Base-by-base conservation (phyloP, 2,797 vertebrate species). In the Alosa sapidissima region DNA sequence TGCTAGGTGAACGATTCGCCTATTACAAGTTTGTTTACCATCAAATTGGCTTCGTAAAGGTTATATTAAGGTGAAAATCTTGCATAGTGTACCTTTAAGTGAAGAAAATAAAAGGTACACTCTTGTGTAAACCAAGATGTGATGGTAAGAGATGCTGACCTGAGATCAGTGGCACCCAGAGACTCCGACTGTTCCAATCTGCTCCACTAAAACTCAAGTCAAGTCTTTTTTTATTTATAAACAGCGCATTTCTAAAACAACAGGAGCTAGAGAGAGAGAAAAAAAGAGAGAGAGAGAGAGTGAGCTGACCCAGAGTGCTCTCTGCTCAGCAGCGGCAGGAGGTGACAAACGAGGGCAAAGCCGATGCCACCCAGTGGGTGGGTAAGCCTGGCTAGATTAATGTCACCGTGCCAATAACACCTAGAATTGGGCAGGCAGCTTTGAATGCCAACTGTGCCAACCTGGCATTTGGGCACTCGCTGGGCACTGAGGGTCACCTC, bases 401-500 rank as follows among this genome's bases (percentile, higher is more conserved):
- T 75, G 68, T 36, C 24, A 41, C 13, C 33, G 68, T 45, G 68
- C 68, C 68, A 75, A 10, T 28, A 16, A 36, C 68, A 41, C 68
- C 68, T 45, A 13, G 14, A 36, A 41, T 16, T 36, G 68, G 24
- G 36, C 68, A 75, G 33, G 13, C 68, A 41, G 33, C 68, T 75
- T 36, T 10, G 14, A 14, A 75, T 41, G 68, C 68, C 36, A 75
- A 75, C 36, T 36, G 36, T 75, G 68, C 68, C 68, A 75, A 75
- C 68, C 68, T 45, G 68, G 33, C 68, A 41, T 65, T 65, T 16
- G 33, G 68, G 1, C 65, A 33, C 65, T 72, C 13, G 65, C 65
- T 36, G 65, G 65, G 68, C 68, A 16, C 14, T 5, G 68, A 75
- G 68, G 55, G 68, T 75, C 68, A 75, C 68, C 33, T 75, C 68